Evolutionary conservation across 2,113 vertebrate genomes (phyloP).

Genomic region (Anser brachyrhynchus): DNA sequence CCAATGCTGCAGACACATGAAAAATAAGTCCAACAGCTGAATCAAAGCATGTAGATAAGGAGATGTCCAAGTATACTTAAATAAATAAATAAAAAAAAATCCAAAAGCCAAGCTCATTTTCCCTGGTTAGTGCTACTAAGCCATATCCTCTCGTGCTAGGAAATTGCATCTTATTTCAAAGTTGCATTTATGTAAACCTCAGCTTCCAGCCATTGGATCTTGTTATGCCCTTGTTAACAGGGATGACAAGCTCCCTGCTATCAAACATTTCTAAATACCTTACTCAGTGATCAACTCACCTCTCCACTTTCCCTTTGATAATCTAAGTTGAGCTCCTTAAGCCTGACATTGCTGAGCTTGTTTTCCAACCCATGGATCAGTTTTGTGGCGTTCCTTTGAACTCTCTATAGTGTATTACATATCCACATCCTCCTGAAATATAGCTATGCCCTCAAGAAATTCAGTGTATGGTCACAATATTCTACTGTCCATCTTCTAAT

Average conservation of each 20-base stretch:
- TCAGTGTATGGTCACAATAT: neutral
- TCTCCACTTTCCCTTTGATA: slow-evolving; percentile 29
- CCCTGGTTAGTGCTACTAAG: neutral
- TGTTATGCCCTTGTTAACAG: neutral
- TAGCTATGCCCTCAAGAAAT: neutral
- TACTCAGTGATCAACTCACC: neutral
- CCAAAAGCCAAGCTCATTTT: neutral
- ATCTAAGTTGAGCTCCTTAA: slow-evolving; percentile 29
- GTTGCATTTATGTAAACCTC: neutral
- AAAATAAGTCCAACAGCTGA: neutral
- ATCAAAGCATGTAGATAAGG: neutral
- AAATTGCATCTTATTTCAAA: neutral
- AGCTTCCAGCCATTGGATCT: neutral
- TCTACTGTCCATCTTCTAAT: neutral
- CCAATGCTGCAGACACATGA: neutral
- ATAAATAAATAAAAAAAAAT: neutral
- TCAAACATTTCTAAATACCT: slow-evolving; percentile 14
- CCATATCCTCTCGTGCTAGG: neutral
- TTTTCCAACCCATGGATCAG: neutral
- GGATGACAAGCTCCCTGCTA: neutral
- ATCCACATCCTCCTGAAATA: neutral
- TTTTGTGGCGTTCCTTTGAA: neutral
- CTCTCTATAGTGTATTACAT: neutral
- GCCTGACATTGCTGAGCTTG: neutral
- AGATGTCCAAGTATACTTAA: neutral